Percentiles rank a stretch among this genome's conserved stretches.
These are phyloP conservation scores for Phyllotis vaccarum DNA, from an alignment of 2,797 vertebrate species.

Conservation along the genomic window DNA sequence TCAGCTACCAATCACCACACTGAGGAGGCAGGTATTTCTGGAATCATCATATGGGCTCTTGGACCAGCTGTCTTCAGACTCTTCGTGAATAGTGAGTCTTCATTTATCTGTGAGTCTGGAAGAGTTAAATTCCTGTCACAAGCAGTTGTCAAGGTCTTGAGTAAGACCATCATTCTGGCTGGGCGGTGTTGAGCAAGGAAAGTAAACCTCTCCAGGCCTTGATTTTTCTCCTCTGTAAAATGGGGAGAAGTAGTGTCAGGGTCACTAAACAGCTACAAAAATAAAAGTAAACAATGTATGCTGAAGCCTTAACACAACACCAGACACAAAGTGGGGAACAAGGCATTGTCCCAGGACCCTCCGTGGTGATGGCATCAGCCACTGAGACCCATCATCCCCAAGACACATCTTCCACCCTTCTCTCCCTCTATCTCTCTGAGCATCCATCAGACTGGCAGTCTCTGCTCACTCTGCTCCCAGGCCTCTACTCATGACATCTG, in stretches of 20 bases:
- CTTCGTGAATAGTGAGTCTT: accelerated
- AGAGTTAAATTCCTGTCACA: not conserved
- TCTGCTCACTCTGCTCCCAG: not conserved
- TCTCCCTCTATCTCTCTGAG: not conserved
- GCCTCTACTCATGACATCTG: not conserved
- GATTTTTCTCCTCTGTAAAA: not conserved
- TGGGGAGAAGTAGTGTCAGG: not conserved
- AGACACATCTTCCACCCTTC: not conserved
- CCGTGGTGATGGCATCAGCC: not conserved
- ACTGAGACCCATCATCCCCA: not conserved
- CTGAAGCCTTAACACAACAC: not conserved
- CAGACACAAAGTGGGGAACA: not conserved
- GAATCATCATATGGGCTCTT: not conserved
- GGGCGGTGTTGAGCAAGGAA: not conserved
- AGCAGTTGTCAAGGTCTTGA: not conserved
- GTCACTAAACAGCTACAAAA: accelerated
- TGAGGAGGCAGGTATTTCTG: not conserved
- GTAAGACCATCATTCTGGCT: not conserved
- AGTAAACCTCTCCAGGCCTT: not conserved
- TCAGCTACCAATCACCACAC: not conserved
- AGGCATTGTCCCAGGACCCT: not conserved
- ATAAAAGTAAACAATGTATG: not conserved
- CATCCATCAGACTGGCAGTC: not conserved
- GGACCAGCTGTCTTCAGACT: not conserved
- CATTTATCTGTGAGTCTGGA: not conserved